Percentiles rank a stretch among this genome's conserved stretches.
phyloP scores from a whole-genome alignment of 2,888 invertebrate genomes.

The Cataglyphis rosenhaueri region DNA sequence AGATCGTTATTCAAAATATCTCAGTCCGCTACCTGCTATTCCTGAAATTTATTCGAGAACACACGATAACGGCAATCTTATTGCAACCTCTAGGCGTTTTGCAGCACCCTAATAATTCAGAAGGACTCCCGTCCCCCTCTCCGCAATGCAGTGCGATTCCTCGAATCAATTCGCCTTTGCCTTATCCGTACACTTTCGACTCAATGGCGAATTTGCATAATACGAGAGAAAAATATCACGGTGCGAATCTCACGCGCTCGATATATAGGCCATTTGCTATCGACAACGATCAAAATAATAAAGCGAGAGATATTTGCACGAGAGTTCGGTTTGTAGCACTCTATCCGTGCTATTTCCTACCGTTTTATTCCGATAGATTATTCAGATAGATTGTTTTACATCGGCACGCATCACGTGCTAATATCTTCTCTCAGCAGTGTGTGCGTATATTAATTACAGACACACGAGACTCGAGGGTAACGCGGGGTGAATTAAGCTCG shows the following conservation, averaged over 20 bases:
- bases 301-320: constrained; percentile 4
- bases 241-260: constrained; percentile 8
- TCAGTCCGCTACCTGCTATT: constrained; percentile 49
- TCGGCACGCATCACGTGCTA: constrained; percentile 33
- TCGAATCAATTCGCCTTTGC: constrained; percentile 65
- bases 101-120: constrained; percentile 62
- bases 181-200: constrained; percentile 55
- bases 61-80: constrained; percentile 68
- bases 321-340: too few relatives aligned
- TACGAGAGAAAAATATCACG: constrained; percentile 50
- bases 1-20: constrained; percentile 62
- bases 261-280: constrained; percentile 10
- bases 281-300: constrained; percentile 25
- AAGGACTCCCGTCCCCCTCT: constrained; percentile 48
- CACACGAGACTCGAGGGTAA: constrained; percentile 28
- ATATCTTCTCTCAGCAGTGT: not conserved
- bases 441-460: constrained; percentile 61
- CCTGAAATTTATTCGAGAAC: constrained; percentile 62
- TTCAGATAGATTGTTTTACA: constrained; percentile 4
- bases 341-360: not conserved
- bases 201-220: constrained; percentile 62
- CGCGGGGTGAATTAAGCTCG: constrained; percentile 68
- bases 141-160: constrained; percentile 53
- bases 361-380: not conserved
- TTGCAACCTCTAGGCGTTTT: constrained; percentile 58